Conservation (phyloP, 2,797 vertebrate genomes). For the Peromyscus nudipes region DNA sequence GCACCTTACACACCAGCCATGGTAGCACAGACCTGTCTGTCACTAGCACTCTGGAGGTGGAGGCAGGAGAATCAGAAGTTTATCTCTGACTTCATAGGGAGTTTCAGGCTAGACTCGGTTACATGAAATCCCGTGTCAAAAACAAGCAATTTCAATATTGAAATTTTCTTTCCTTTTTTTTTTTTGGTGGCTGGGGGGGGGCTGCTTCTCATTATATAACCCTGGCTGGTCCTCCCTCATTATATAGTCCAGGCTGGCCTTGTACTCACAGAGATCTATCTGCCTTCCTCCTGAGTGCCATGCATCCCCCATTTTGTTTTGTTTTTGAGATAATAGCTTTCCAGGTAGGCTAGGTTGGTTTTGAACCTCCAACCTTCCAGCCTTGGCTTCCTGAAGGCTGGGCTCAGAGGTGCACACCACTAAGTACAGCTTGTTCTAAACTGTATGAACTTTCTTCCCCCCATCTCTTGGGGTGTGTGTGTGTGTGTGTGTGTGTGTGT, state of each 20-base stretch:
- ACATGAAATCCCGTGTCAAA: neutral
- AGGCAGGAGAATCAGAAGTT: neutral
- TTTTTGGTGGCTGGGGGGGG: neutral
- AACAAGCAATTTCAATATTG: neutral
- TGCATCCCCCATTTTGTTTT: neutral
- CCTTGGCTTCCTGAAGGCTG: neutral
- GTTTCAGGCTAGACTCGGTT: neutral
- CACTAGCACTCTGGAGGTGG: neutral
- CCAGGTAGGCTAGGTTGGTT: neutral
- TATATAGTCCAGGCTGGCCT: neutral
- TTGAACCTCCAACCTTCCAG: neutral
- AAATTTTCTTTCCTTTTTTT: neutral
- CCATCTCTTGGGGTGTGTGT: no score
- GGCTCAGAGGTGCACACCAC: neutral
- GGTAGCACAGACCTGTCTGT: neutral
- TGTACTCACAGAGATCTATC: neutral
- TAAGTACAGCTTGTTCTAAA: neutral
- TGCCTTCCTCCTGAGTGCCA: neutral
- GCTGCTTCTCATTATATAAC: neutral
- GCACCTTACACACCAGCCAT: neutral
- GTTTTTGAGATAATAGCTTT: neutral
- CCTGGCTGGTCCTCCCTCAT: neutral
- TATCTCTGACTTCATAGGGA: neutral
- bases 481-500: neutral
- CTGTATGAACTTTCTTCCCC: neutral